Evolutionary conservation across 2,888 invertebrate species (phyloP), one percentile per base, ranked within the genome.

Genomic region (Calameuta idolon): DNA sequence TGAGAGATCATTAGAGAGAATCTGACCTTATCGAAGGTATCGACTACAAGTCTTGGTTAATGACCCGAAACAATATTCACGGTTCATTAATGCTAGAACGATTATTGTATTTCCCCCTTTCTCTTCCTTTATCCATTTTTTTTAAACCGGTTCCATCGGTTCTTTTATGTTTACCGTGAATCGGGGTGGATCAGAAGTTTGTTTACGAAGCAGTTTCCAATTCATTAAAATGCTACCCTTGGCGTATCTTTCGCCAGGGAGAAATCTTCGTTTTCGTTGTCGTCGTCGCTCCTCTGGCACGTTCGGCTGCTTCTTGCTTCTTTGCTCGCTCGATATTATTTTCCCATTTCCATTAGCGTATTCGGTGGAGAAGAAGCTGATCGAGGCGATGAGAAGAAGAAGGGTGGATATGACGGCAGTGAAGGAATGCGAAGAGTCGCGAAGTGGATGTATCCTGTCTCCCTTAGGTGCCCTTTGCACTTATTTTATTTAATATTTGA

Each of bases 401-500:
- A 55, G 23, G 55, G 55, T 23, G 9, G 55, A 55, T 55, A 55
- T 1, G 55, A 15, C 4, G 40, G 9, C 2, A 55, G 55, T 1
- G 23, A 55, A 55, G 9, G 55, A 23, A 55, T 23, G 55, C 23
- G 55, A 55, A 23, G 40, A 40, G 40, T 5, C 23, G 5, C 15
- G 40, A 40, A 55, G 23, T 23, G 55, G 2, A 55, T 23, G 23
- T 34, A 31, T 12, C 71, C 11, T 23, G 12, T 74, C 3, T 34
- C 35, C 74, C 35, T 12, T 30, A 71, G 23, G 34, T 30, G 35
- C 74, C 34, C 35, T 34, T 68, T 23, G 35, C 73, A n/a, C 68
- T 68, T 40, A 40, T 30, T 35, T 34, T 69, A 75, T 77, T 77
- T 69, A 69, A 77, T 69, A 23, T 69, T 31, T 77, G 11, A 69